These are phyloP conservation scores for Meloidogyne chitwoodi DNA, from an alignment of 1,140 invertebrate genomes.

Conservation along the genomic window DNA sequence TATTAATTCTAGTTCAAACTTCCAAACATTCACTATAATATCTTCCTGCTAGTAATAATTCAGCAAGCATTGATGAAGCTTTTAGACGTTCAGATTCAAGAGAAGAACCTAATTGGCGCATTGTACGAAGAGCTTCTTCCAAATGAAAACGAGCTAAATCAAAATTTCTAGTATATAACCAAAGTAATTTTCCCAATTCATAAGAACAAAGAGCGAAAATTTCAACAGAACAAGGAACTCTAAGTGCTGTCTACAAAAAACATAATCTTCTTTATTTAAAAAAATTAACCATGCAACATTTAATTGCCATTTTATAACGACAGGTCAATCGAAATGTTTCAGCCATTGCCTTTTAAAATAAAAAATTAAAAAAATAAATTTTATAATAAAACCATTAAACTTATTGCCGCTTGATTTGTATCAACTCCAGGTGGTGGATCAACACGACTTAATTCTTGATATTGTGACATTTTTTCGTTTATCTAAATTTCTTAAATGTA, in stretches of 20 bases:
- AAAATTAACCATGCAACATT: constrained; percentile 40
- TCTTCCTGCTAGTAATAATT: constrained; percentile 37
- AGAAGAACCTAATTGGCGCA: constrained; percentile 33
- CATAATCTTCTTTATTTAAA: neutral
- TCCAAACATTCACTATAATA: constrained; percentile 17
- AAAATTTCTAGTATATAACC: constrained; percentile 39
- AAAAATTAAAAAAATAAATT: neutral
- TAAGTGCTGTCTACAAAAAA: constrained; percentile 35
- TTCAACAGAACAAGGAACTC: constrained; percentile 42
- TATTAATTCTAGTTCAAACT: neutral
- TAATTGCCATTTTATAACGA: constrained; percentile 49
- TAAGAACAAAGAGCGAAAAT: constrained; percentile 34
- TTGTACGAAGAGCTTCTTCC: constrained; percentile 34
- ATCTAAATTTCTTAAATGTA: neutral
- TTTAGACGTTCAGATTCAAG: constrained; percentile 29
- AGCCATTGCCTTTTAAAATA: constrained; percentile 33
- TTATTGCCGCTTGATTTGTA: constrained; percentile 27
- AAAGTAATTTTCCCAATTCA: constrained; percentile 41
- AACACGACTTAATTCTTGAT: constrained; percentile 8
- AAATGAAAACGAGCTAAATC: constrained; percentile 34
- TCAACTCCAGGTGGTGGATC: constrained; percentile 18
- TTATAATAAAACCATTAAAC: constrained; percentile 18
- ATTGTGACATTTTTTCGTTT: neutral
- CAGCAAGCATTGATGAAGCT: constrained; percentile 28
- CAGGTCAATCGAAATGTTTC: constrained; percentile 29